Evolutionary conservation across 2,113 vertebrate species (phyloP), one percentile per base, ranked within the genome.

Genomic region (Miniopterus natalensis): DNA sequence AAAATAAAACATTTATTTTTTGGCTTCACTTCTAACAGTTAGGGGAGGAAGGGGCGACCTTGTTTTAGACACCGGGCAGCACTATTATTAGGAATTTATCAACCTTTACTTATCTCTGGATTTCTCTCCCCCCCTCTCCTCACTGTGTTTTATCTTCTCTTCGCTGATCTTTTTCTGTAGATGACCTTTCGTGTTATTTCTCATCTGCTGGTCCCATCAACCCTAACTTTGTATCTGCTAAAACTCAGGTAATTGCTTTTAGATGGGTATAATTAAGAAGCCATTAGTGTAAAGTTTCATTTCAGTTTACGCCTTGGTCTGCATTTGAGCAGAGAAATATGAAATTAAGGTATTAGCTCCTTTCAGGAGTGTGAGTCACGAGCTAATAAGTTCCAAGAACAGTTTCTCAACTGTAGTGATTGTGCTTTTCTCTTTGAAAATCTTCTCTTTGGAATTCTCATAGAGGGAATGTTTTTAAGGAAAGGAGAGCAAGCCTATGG

Each of bases 221-320:
- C 98, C 97, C 98, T 93, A 98, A 98, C 98, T 98, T 96, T 98
- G 97, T 98, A 98, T 98, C 98, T 98, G 97, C 97, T 98, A 98
- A 97, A 98, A 97, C 98, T 98, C 98, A 98, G 98, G 98, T 98
- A 98, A 98, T 98, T 98, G 98, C 98, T 98, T 98, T 98, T 98
- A 98, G 98, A 99, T 98, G 98, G 98, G 97, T 98, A 97, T 98
- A 99, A 99, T 99, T 99, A 99, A 98, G 98, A 99, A 98, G 90
- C 97, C 98, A 99, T 99, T 99, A 98, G 98, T 98, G 97, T 98
- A 98, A 98, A 98, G 98, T 98, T 98, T 98, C 98, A 98, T 98
- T 98, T 98, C 97, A 96, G 97, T 98, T 98, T 98, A 98, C 66
- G 97, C 98, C 98, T 98, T 98, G 98, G 98, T 98, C 98, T 98